A percentile compares a stretch with the other conserved stretches of the same genome.
Evolutionary conservation across 2,888 invertebrate genomes (phyloP).

Genomic region (Agrypnus murinus): DNA sequence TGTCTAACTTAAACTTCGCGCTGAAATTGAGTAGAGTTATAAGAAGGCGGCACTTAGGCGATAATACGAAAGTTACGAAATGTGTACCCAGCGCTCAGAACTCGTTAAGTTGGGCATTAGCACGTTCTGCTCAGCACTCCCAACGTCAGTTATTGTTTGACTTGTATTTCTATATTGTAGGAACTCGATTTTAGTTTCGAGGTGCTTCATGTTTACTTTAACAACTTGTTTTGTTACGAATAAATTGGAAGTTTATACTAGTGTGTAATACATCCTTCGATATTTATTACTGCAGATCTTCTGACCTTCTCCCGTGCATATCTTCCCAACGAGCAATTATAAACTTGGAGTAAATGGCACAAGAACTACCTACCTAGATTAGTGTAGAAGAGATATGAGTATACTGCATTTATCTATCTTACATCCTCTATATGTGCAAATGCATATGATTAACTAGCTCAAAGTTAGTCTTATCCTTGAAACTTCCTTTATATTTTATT

Average conservation of each 20-base stretch:
- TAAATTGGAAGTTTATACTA: constrained; percentile 26
- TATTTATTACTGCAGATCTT: constrained; percentile 26
- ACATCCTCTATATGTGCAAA: too few relatives aligned
- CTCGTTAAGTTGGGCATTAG: constrained; percentile 51
- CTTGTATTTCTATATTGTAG: constrained; percentile 50
- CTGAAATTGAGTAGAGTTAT: constrained; percentile 43
- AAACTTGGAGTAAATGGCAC: constrained; percentile 19
- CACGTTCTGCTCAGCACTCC: constrained; percentile 48
- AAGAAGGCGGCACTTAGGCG: constrained; percentile 47
- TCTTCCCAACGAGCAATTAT: constrained; percentile 7
- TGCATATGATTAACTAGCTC: too few relatives aligned
- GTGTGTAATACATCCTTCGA: constrained; percentile 13
- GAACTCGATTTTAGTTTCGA: constrained; percentile 44
- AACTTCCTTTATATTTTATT: too few relatives aligned
- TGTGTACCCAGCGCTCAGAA: constrained; percentile 50
- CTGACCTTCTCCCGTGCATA: too few relatives aligned
- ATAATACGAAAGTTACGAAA: constrained; percentile 49
- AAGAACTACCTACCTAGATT: constrained; percentile 16
- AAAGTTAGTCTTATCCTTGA: too few relatives aligned
- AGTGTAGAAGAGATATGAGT: neutral
- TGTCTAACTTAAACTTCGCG: constrained; percentile 28
- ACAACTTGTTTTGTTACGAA: constrained; percentile 32
- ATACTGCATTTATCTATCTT: neutral
- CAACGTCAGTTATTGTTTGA: constrained; percentile 48
- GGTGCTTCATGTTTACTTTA: constrained; percentile 38